Percentiles rank a stretch among this genome's conserved stretches.
These are phyloP conservation scores for Paralichthys olivaceus DNA, from an alignment of 2,113 vertebrate genomes.

Conservation along the genomic window DNA sequence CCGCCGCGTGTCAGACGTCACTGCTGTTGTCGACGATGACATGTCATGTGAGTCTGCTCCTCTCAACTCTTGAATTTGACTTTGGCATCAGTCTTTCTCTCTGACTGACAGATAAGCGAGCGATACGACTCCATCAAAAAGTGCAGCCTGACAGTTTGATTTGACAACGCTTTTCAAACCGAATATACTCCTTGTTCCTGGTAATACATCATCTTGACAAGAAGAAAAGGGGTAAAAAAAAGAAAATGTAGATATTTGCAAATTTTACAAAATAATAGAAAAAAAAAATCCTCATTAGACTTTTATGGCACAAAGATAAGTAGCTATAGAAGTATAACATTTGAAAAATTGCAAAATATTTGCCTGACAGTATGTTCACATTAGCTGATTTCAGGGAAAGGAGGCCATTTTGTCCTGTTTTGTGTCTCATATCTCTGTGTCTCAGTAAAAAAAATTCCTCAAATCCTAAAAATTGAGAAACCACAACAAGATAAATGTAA, in stretches of 20 bases:
- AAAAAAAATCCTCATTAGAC: not conserved
- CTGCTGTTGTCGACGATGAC: constrained; percentile 50
- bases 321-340: not conserved
- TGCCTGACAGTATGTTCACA: not conserved
- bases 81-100: constrained; percentile 72
- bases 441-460: not conserved
- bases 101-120: constrained; percentile 77
- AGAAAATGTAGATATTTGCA: constrained; percentile 23
- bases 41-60: constrained; percentile 67
- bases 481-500: no score
- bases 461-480: no score
- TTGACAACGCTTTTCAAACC: constrained; percentile 80
- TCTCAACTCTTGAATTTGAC: constrained; percentile 72
- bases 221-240: constrained; percentile 57
- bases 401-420: no score
- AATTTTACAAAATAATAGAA: constrained; percentile 28
- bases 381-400: no score
- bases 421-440: not conserved
- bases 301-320: not conserved
- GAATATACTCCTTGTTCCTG: constrained; percentile 78
- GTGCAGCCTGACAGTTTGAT: constrained; percentile 78
- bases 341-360: constrained; percentile 1
- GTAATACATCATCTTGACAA: constrained; percentile 78
- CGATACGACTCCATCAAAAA: constrained; percentile 78
- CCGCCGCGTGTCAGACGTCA: constrained; percentile 37